A percentile compares a stretch with the other conserved stretches of the same genome.
Evolutionary conservation across 2,113 vertebrate species (phyloP).

Genomic region (Indri indri): DNA sequence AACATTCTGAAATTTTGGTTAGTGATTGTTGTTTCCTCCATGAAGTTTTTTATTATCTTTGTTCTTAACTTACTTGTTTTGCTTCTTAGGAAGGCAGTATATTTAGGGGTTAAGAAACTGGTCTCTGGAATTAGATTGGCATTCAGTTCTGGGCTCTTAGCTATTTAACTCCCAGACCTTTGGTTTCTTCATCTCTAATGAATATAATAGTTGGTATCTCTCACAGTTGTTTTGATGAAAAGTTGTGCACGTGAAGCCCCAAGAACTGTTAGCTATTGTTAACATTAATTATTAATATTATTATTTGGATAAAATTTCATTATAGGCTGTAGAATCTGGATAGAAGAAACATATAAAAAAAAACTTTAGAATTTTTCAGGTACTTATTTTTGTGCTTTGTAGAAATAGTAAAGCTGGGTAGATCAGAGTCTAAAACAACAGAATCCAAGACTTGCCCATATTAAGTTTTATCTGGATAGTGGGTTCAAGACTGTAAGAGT

Average conservation of each 20-base stretch:
- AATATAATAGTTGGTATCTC: not conserved
- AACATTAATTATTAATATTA: not conserved
- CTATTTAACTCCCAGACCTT: not conserved
- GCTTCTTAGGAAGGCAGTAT: not conserved
- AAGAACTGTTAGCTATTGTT: not conserved
- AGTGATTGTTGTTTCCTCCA: not conserved
- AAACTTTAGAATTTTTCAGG: not conserved
- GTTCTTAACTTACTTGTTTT: conserved; percentile 15
- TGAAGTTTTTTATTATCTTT: not conserved
- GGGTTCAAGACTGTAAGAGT: not conserved
- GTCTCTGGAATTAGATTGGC: not conserved
- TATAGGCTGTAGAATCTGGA: not conserved
- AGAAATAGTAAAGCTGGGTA: not conserved
- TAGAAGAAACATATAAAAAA: not conserved
- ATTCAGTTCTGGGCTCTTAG: not conserved
- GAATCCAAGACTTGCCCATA: not conserved
- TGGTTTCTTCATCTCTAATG: not conserved
- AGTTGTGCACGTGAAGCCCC: not conserved
- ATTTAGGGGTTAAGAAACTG: not conserved
- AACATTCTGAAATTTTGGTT: not conserved
- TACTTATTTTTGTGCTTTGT: not conserved
- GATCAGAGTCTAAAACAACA: not conserved
- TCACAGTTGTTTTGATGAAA: conserved; percentile 15
- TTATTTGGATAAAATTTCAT: not conserved
- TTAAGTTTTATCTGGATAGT: not conserved